Conservation (phyloP, 2,113 vertebrate genomes). For the Ophiodon elongatus region DNA sequence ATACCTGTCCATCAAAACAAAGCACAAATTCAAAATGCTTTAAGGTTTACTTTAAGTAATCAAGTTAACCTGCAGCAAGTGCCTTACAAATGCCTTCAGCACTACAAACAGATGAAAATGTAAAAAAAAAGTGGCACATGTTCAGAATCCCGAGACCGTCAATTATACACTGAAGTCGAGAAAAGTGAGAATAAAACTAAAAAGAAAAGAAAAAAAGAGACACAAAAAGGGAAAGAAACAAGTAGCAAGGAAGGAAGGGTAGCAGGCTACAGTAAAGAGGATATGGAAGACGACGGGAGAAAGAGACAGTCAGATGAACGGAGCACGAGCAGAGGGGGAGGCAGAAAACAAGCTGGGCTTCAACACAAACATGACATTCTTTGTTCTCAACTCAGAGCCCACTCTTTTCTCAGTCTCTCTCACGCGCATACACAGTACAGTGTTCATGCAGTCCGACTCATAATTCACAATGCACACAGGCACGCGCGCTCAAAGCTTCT, state of each 20-base stretch:
- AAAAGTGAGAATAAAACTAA: background rate
- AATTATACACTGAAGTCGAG: background rate
- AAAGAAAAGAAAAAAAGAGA: background rate
- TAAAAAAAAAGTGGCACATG: background rate
- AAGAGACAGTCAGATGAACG: background rate
- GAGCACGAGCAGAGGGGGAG: slow-evolving; percentile 22
- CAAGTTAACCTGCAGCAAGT: background rate
- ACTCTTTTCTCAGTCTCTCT: slow-evolving; percentile 36
- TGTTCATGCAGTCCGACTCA: slow-evolving; percentile 29
- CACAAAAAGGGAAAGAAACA: background rate
- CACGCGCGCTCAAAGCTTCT: slow-evolving; percentile 27
- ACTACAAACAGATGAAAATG: background rate
- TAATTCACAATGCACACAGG: slow-evolving; percentile 38
- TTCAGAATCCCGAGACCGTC: background rate
- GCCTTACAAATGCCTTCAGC: background rate
- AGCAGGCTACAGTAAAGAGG: background rate
- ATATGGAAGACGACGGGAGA: background rate
- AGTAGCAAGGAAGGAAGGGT: background rate
- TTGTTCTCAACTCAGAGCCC: slow-evolving; percentile 59
- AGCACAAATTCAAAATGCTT: background rate
- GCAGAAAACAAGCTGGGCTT: slow-evolving; percentile 42
- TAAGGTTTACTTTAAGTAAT: background rate
- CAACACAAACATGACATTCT: slow-evolving; percentile 60
- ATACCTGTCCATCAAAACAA: background rate
- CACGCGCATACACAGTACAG: slow-evolving; percentile 21